Base-by-base conservation (phyloP, 2,113 vertebrate genomes). In the Laterallus jamaicensis region DNA sequence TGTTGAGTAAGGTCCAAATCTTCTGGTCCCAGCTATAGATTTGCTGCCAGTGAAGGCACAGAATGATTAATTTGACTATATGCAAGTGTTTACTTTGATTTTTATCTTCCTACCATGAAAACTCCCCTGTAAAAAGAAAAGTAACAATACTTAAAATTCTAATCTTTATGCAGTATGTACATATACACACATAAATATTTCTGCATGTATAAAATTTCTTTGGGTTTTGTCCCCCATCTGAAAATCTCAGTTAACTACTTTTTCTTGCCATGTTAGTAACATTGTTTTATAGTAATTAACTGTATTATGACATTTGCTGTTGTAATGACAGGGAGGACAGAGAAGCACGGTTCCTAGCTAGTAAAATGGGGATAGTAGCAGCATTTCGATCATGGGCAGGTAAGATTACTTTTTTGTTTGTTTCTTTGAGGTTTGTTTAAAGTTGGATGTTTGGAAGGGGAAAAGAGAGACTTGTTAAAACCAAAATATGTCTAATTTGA, bases 331-430 rank as follows among this genome's bases (percentile, higher is more conserved):
- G 99, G 97, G 99, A 99, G 88, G 99, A 99, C 98, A 97, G 99
- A 98, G 99, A 99, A 96, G 98, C 99, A 50, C 98, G 99, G 15
- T 99, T 99, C 95, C 96, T 99, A 95, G 99, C 99, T 29, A 99
- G 99, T 96, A 99, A 99, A 97, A 99, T 99, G 99, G 99, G 99
- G 66, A 99, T 99, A 89, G 99, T 99, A 82, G 99, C 99, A 68
- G 99, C 99, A 93, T 99, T 99, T 97, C 98, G 99, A 64, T 99
- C 99, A 35, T 99, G 99, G 99, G 99, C 99, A 95, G 99, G 99
- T 99, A 97, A 97, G 98, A 59, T 25, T 69, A 59, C 39, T 59
- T 52, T 85, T 69, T 54, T 52, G 22, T 19, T 47, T 47, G 44
- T 44, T 40, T 40, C 40, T 40, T 44, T 44, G 44, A 44, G 16